Base-by-base conservation (phyloP, 1,140 invertebrate genomes). In the Lamellibrachia luymesi region DNA sequence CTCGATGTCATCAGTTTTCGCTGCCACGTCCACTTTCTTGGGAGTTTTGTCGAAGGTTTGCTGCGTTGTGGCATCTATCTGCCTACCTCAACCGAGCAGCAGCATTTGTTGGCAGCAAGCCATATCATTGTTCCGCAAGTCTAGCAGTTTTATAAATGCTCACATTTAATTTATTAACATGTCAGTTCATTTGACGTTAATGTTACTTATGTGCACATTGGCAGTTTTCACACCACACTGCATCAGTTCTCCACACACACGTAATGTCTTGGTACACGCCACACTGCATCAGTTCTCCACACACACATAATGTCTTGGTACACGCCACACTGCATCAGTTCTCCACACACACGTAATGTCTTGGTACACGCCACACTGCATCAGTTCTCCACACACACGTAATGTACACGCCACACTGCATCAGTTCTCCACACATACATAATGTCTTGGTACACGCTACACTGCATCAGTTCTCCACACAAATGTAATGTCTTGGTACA, bases 101-200 rank as follows among this genome's bases (percentile, higher is more conserved):
- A 80, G 64, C 64, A 80, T 80, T 80, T 80, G 64, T 80, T 80
- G 64, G 64, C 64, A 22, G 64, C 64, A 80, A 6, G 64, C 64
- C 64, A 80, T 80, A 80, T 22, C 64, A 80, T 80, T 22, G 64
- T 22, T 80, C 64, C 13, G 25, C 64, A 22, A 80, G 25, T 10
- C 25, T 80, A 22, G 64, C 7, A 80, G 64, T 80, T 17, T 17
- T 80, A 80, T 80, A 22, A 80, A 80, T 80, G 64, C 64, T 80
- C 64, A 80, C 64, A 80, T 80, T 80, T 80, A 80, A 80, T 80
- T 80, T 80, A 80, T 80, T 80, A 80, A 80, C 64, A 80, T 80
- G 64, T 80, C 64, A 22, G 64, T 80, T 80, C 64, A 22, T 80
- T 80, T 80, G 64, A 80, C 64, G 64, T 80, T 80, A 80, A 80